Percentiles rank a stretch among this genome's conserved stretches.
These are phyloP conservation scores for Meteorus sp. DNA, from an alignment of 1,140 invertebrate genomes.

Conservation along the genomic window DNA sequence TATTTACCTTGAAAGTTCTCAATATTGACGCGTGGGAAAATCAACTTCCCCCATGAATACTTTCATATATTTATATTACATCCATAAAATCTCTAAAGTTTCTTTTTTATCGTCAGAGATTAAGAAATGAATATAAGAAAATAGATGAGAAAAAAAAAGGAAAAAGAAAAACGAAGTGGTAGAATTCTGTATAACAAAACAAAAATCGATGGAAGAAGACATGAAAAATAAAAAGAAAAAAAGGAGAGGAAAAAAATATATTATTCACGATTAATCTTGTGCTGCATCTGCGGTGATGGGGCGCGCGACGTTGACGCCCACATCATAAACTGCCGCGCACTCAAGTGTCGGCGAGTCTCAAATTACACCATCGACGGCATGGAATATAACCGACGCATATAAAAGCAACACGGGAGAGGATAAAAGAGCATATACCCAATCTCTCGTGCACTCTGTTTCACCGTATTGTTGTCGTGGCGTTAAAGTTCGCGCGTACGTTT, in stretches of 20 bases:
- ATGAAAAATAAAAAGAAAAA: not conserved
- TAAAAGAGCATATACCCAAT: not conserved
- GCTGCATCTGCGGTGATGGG: not conserved
- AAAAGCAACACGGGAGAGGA: not conserved
- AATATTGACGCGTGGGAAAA: too few relatives aligned
- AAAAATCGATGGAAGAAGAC: too few relatives aligned
- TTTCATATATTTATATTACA: too few relatives aligned
- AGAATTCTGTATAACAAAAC: too few relatives aligned
- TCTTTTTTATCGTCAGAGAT: too few relatives aligned
- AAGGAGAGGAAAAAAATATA: not conserved
- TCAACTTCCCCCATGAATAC: too few relatives aligned
- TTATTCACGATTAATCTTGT: not conserved
- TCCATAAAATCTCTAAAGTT: too few relatives aligned
- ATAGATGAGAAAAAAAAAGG: too few relatives aligned
- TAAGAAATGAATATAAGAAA: too few relatives aligned
- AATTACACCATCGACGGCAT: slow-evolving; percentile 12
- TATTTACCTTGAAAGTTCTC: too few relatives aligned
- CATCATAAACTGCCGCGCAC: slow-evolving; percentile 2
- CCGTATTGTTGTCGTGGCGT: slow-evolving; percentile 5
- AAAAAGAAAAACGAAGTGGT: too few relatives aligned
- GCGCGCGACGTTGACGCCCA: not conserved
- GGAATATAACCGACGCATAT: too few relatives aligned
- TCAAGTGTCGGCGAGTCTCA: slow-evolving; percentile 7
- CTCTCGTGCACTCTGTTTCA: not conserved
- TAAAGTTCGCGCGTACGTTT: not conserved